A percentile compares a stretch with the other conserved stretches of the same genome.
These are phyloP conservation scores for Rhyacichthys aspro DNA, from an alignment of 2,797 vertebrate genomes.

Conservation along the genomic window DNA sequence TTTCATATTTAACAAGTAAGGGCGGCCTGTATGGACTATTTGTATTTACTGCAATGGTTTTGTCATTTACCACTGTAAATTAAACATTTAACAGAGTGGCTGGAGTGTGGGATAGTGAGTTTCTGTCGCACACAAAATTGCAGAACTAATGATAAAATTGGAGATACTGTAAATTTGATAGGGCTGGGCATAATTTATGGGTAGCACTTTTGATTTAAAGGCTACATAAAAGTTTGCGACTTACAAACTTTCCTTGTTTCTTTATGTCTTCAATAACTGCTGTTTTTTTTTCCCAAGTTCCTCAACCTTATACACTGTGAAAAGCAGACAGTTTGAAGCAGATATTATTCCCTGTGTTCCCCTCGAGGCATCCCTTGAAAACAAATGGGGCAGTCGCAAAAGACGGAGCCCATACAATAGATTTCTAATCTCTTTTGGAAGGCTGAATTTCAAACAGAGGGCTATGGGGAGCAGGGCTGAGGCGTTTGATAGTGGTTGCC, in stretches of 20 bases:
- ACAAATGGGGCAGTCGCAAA: constrained; percentile 26
- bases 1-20: no score
- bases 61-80: no score
- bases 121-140: no score
- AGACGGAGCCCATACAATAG: constrained; percentile 12
- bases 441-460: constrained; percentile 31
- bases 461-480: neutral
- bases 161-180: no score
- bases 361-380: constrained; percentile 18
- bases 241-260: neutral
- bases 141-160: no score
- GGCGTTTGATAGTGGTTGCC: constrained; percentile 37
- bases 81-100: no score
- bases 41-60: no score
- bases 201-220: no score
- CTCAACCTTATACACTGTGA: neutral
- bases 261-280: neutral
- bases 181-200: no score
- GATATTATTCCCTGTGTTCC: constrained; percentile 1
- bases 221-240: neutral
- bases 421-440: constrained; percentile 30
- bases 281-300: neutral
- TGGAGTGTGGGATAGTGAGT: no score
- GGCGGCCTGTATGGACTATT: no score
- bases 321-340: neutral